Evolutionary conservation across 2,113 vertebrate species (phyloP).

Genomic region (Triplophysa dalaica): DNA sequence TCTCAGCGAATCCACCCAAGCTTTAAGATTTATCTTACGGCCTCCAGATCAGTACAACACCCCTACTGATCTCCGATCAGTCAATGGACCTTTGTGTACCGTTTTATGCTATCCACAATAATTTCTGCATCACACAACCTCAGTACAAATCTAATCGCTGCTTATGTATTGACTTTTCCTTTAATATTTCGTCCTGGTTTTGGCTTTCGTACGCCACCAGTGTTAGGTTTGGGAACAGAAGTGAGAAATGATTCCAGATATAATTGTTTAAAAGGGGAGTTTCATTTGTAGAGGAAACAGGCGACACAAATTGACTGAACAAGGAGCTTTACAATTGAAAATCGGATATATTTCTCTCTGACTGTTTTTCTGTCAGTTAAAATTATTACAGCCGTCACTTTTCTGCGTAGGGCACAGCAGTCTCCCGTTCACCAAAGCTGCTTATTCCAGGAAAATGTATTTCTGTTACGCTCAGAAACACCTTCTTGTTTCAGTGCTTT

Average conservation of each 20-base stretch:
- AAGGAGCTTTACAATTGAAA: slow-evolving; percentile 19
- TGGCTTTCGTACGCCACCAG: slow-evolving; percentile 56
- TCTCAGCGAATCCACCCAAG: slow-evolving; percentile 63
- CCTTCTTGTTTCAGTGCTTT: background rate
- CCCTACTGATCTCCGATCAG: slow-evolving; percentile 76
- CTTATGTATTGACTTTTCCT: slow-evolving; percentile 75
- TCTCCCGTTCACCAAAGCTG: slow-evolving; percentile 10
- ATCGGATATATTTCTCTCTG: background rate
- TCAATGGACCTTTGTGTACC: slow-evolving; percentile 3
- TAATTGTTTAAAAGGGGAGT: slow-evolving; percentile 36
- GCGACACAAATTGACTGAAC: slow-evolving; percentile 2
- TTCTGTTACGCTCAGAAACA: slow-evolving; percentile 7
- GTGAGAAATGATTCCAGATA: slow-evolving; percentile 66
- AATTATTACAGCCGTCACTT: slow-evolving; percentile 25
- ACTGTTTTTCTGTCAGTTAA: background rate
- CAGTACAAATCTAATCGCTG: slow-evolving; percentile 80
- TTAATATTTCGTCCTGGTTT: slow-evolving; percentile 62
- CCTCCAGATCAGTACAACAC: slow-evolving; percentile 55
- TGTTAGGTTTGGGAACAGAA: slow-evolving; percentile 34
- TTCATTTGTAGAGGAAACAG: slow-evolving; percentile 38
- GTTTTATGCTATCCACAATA: background rate
- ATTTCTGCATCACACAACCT: slow-evolving; percentile 71
- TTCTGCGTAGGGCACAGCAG: slow-evolving; percentile 13
- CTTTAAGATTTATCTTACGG: slow-evolving; percentile 71
- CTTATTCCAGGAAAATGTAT: slow-evolving; percentile 6